Base-by-base conservation (phyloP, 2,888 invertebrate species). In the Conchocele bisecta region DNA sequence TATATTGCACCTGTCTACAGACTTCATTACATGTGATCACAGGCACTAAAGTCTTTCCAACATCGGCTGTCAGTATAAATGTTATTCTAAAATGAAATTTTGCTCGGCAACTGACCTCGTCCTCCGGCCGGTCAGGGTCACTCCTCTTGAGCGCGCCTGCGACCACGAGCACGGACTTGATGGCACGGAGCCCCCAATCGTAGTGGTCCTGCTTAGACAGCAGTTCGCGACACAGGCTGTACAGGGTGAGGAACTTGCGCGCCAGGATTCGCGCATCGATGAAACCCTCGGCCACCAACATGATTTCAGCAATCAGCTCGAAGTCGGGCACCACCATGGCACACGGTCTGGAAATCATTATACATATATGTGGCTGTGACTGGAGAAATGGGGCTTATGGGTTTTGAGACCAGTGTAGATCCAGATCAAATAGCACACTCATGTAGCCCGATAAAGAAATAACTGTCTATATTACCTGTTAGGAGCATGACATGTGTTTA, bases 321-420 rank as follows among this genome's bases (percentile, higher is more conserved):
- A 98, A 98, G 91, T 98, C 98, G 0, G 98, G 98, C 0, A 98
- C 98, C 0, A 98, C 97, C 98, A 98, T 98, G 41, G 98, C 98
- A 91, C 98, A 98, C 0, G 98, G 98, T 85, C 98, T 95, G 87
- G 93, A 95, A 76, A 66, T 57, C 46, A 69, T 20, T 9, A 20
- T 29, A 33, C n/a, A 22, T n/a, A n/a, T n/a, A 37, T 37, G 6
- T 33, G 29, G n/a, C n/a, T n/a, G n/a, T n/a, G n/a, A n/a, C n/a
- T n/a, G n/a, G n/a, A n/a, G n/a, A n/a, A n/a, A n/a, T n/a, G n/a
- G n/a, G n/a, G n/a, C n/a, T n/a, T n/a, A n/a, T n/a, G n/a, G n/a
- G n/a, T n/a, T n/a, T n/a, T n/a, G n/a, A n/a, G n/a, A n/a, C n/a
- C n/a, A n/a, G n/a, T n/a, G n/a, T n/a, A n/a, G n/a, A n/a, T n/a